Conservation (phyloP, 2,888 invertebrate species). For the Dyspetes luteomarginatus region DNA sequence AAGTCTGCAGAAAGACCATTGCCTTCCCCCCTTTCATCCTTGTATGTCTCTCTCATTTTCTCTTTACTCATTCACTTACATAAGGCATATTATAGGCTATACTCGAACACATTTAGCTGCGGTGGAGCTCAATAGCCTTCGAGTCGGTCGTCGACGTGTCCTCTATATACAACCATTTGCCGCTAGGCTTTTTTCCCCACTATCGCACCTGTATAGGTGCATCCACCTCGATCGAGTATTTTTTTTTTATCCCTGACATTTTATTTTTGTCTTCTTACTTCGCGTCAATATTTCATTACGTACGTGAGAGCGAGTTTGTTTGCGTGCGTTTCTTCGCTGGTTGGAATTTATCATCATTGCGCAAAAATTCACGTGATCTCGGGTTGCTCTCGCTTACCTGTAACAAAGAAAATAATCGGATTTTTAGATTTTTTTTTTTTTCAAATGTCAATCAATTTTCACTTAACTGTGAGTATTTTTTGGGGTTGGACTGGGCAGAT, state of each 20-base stretch:
- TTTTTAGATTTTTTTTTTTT: too few relatives aligned
- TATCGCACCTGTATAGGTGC: constrained; percentile 52
- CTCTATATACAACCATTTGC: constrained; percentile 36
- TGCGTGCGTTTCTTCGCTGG: not conserved
- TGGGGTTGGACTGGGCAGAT: too few relatives aligned
- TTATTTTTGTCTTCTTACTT: not conserved
- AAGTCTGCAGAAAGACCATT: constrained; percentile 45
- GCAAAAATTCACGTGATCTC: constrained; percentile 1
- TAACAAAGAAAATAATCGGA: constrained; percentile 65
- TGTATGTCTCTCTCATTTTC: constrained; percentile 53
- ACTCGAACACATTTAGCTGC: constrained; percentile 25
- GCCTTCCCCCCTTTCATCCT: constrained; percentile 47
- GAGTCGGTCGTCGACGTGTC: constrained; percentile 80
- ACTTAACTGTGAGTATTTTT: too few relatives aligned
- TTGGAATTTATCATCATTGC: constrained; percentile 11
- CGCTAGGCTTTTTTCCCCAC: constrained; percentile 33
- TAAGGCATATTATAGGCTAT: constrained; percentile 48
- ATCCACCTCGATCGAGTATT: constrained; percentile 50
- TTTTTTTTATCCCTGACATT: constrained; percentile 3
- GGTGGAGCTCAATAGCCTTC: constrained; percentile 73
- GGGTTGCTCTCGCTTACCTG: constrained; percentile 69
- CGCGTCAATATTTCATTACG: constrained; percentile 18
- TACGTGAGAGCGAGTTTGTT: constrained; percentile 5
- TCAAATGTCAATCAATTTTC: too few relatives aligned
- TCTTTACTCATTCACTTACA: constrained; percentile 63